Evolutionary conservation across 2,113 vertebrate species (phyloP), one percentile per base, ranked within the genome.

Genomic region (Heterotilapia buettikoferi): DNA sequence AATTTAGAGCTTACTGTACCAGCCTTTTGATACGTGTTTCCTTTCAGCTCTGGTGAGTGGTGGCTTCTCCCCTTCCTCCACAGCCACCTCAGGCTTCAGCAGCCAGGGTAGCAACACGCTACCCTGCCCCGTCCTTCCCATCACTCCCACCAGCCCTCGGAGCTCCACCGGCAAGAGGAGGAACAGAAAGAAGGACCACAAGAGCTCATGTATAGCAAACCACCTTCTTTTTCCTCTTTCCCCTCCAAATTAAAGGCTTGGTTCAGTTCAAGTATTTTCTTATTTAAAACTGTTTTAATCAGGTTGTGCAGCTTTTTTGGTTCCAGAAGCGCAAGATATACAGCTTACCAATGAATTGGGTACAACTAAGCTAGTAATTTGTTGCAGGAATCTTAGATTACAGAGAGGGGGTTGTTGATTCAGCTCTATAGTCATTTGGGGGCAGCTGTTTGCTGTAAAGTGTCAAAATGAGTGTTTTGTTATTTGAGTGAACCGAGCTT

Each of bases 101-200:
- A 97, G 97, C 91, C 97, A 97, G 92, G 97, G 97, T 73, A 97
- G 98, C 9, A 97, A 97, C 93, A 98, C 97, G 0, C 97, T 98
- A 92, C 95, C 86, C 68, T 96, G 94, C 91, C 95, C 88, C 86
- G 38, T 84, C 40, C 90, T 92, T 29, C 84, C 93, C 3, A 24
- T 96, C 2, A 96, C 97, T 56, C 97, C 98, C 84, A 96, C 97
- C 95, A 99, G 98, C 92, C 98, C 98, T 19, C 97, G 97, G 43
- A 96, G 96, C 84, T 97, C 97, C 2, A 96, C 97, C 50, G 94
- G 97, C 94, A 96, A 96, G 94, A 97, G 98, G 93, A 97, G 98
- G 89, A 97, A 96, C 90, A 97, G 97, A 88, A 97, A 97, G 90
- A 97, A 97, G 92, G 98, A 99, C 53, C 97, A 99, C 95, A 98